A percentile compares a stretch with the other conserved stretches of the same genome.
phyloP scores from a whole-genome alignment of 1,140 invertebrate species.

The Diabrotica virgifera region DNA sequence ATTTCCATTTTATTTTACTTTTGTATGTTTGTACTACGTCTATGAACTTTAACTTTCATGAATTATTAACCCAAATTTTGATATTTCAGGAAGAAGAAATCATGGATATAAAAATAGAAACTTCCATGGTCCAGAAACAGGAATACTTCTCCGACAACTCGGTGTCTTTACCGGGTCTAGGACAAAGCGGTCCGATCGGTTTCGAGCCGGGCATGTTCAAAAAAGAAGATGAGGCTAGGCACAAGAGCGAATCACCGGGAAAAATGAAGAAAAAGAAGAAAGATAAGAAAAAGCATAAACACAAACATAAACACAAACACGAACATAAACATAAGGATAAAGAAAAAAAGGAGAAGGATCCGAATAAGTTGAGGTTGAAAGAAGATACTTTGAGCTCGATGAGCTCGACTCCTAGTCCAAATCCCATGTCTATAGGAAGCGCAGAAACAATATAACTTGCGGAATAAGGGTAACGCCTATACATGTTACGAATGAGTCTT shows the following conservation, averaged over 20 bases:
- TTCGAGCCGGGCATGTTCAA: conserved; percentile 81
- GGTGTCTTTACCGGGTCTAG: conserved; percentile 66
- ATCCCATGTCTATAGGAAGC: conserved; percentile 22
- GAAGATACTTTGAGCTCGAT: conserved; percentile 62
- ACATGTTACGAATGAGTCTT: too few species aligned
- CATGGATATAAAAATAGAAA: conserved; percentile 24
- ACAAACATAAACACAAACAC: conserved; percentile 74
- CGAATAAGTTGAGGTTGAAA: conserved; percentile 50
- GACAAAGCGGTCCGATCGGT: conserved; percentile 64
- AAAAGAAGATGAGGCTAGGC: conserved; percentile 49
- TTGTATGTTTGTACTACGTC: not conserved
- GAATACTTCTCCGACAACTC: conserved; percentile 77
- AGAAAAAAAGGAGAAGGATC: conserved; percentile 51
- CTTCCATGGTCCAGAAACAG: conserved; percentile 54
- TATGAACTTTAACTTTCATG: not conserved
- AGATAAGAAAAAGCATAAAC: conserved; percentile 81
- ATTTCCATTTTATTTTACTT: too few species aligned
- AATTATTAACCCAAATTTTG: not conserved
- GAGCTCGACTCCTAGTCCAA: conserved; percentile 61
- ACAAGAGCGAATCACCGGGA: conserved; percentile 41
- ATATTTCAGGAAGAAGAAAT: conserved; percentile 31
- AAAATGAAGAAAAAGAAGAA: conserved; percentile 67
- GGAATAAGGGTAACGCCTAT: too few species aligned
- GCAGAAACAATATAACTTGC: conserved; percentile 18
- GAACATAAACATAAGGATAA: conserved; percentile 63